Evolutionary conservation across 1,140 invertebrate species (phyloP).

Genomic region (Halesus radiatus): DNA sequence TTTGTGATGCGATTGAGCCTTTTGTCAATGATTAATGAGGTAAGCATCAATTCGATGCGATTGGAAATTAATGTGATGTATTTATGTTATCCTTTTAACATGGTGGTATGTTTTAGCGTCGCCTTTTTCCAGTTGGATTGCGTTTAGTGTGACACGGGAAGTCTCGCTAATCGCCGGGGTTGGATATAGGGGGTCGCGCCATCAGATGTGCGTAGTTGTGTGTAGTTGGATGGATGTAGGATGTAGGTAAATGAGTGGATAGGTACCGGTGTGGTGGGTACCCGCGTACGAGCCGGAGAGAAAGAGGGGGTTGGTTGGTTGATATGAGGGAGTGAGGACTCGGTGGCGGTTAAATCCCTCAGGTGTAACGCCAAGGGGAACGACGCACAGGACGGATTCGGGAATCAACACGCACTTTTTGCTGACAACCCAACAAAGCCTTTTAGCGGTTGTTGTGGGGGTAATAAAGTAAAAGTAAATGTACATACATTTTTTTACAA

Average conservation of each 20-base stretch:
- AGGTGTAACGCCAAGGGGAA: constrained; percentile 57
- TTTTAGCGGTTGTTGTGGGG: no score
- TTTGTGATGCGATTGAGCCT: no score
- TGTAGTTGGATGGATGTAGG: background rate
- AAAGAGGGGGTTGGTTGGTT: background rate
- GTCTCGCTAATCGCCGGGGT: constrained; percentile 39
- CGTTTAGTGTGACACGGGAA: constrained; percentile 31
- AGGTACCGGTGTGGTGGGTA: background rate
- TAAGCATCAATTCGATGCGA: no score
- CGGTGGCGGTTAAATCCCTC: constrained; percentile 52
- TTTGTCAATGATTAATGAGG: no score
- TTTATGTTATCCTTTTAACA: no score
- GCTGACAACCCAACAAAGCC: no score
- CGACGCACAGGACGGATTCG: constrained; percentile 38
- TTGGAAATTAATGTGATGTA: no score
- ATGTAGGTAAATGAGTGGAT: background rate
- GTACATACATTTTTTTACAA: no score
- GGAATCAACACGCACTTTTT: background rate
- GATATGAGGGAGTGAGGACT: constrained; percentile 22
- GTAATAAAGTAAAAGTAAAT: no score
- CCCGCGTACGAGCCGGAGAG: background rate
- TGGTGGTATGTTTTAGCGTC: no score
- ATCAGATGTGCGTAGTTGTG: background rate
- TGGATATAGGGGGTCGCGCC: constrained; percentile 1
- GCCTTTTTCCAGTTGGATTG: no score